Evolutionary conservation across 2,113 vertebrate genomes (phyloP).

Genomic region (Cavia porcellus): DNA sequence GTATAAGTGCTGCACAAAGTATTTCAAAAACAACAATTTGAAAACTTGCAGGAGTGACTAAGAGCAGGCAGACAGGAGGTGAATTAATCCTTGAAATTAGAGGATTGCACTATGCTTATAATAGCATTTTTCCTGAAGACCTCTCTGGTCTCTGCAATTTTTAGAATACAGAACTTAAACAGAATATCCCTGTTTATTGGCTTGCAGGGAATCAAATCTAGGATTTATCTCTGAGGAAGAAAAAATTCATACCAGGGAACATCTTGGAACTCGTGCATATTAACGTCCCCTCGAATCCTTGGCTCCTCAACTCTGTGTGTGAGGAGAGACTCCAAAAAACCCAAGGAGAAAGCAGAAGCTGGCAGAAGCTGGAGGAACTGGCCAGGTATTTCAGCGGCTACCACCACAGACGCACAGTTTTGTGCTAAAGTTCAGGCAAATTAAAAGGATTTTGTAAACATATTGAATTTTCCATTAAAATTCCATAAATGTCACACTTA

Average conservation of each 20-base stretch:
- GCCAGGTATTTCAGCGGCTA: not conserved
- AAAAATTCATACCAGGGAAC: not conserved
- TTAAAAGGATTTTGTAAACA: not conserved
- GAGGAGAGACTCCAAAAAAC: not conserved
- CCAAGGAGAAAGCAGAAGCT: not conserved
- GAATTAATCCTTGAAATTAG: not conserved
- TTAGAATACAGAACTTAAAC: not conserved
- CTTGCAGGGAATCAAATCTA: not conserved
- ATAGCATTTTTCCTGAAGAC: not conserved
- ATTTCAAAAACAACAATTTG: not conserved
- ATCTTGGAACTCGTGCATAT: not conserved
- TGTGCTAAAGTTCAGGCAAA: not conserved
- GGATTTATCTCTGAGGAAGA: not conserved
- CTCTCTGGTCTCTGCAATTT: not conserved
- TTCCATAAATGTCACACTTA: not conserved
- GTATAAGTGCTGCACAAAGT: not conserved
- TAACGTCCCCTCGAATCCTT: not conserved
- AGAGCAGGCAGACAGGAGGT: not conserved
- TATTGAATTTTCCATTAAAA: not conserved
- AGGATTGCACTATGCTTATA: not conserved
- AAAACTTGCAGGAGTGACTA: not conserved
- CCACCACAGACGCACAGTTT: not conserved
- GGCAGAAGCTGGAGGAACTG: not conserved
- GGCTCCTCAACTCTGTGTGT: not conserved
- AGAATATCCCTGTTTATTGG: not conserved